These are phyloP conservation scores for Phallusia fumigata DNA, from an alignment of 23 tunicate species.

Conservation along the genomic window DNA sequence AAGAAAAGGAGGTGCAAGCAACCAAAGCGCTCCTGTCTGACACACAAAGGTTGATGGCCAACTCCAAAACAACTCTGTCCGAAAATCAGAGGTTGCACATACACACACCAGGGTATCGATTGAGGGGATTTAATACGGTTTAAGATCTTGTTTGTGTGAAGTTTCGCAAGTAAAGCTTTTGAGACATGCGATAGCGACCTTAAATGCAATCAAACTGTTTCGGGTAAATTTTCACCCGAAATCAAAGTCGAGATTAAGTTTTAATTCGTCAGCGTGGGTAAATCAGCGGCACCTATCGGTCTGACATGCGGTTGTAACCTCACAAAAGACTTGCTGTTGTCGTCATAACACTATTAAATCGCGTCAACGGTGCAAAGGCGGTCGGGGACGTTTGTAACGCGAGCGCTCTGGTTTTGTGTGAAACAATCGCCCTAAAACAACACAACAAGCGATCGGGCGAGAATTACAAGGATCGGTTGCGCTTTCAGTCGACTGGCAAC, in stretches of 20 bases:
- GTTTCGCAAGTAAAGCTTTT: no score
- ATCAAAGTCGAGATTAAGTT: neutral
- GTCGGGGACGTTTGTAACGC: neutral
- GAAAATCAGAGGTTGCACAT: neutral
- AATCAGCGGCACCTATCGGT: neutral
- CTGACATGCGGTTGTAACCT: neutral
- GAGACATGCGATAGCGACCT: no score
- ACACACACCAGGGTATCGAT: conserved; percentile 1
- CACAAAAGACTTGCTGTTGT: neutral
- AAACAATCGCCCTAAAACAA: conserved; percentile 6
- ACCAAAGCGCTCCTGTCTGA: neutral
- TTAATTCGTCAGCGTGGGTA: neutral
- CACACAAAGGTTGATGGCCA: neutral
- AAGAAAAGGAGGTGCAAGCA: neutral
- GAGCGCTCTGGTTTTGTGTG: conserved; percentile 8
- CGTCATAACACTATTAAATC: conserved; percentile 4
- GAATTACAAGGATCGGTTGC: neutral
- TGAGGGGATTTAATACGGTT: neutral
- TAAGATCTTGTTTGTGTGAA: no score
- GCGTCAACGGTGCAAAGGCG: neutral
- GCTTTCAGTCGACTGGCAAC: neutral
- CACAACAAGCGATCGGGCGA: neutral
- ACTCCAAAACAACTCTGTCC: neutral
- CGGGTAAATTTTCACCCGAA: neutral
- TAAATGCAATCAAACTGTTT: neutral